phyloP scores from a whole-genome alignment of 1,140 invertebrate species.

The Drosophila elegans region DNA sequence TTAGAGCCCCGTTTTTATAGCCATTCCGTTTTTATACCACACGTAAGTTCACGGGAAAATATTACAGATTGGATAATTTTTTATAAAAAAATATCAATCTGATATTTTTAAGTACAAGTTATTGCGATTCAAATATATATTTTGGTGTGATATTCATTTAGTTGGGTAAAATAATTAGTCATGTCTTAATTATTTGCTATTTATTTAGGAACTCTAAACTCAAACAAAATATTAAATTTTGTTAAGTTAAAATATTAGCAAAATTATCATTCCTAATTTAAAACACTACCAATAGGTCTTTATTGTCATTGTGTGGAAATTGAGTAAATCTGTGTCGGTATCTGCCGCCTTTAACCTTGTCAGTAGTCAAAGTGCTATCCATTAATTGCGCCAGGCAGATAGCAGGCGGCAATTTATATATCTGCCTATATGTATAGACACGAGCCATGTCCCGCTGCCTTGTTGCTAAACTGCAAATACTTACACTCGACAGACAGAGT shows the following conservation, averaged over 20 bases:
- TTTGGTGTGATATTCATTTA: too few species aligned
- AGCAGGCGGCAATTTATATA: conserved; percentile 37
- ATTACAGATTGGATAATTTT: neutral
- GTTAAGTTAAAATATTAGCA: too few species aligned
- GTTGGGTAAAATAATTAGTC: too few species aligned
- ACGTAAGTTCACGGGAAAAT: conserved; percentile 59
- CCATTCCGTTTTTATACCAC: conserved; percentile 6
- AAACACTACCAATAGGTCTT: conserved; percentile 1
- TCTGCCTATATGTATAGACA: conserved; percentile 40
- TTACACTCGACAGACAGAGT: conserved; percentile 21
- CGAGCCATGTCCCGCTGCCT: conserved; percentile 52
- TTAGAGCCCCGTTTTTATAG: conserved; percentile 24
- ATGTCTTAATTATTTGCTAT: too few species aligned
- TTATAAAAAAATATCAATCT: neutral
- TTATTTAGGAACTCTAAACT: too few species aligned
- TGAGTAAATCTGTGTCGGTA: conserved; percentile 27
- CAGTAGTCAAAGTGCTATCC: conserved; percentile 58
- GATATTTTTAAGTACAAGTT: too few species aligned
- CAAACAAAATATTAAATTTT: too few species aligned
- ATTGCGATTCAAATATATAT: too few species aligned
- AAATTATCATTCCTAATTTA: neutral
- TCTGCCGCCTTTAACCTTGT: conserved; percentile 50
- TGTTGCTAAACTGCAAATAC: conserved; percentile 68
- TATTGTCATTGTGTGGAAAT: conserved; percentile 4
- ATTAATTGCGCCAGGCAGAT: conserved; percentile 71